Conservation (phyloP, 2,888 invertebrate genomes). For the Bimastos eiseni region DNA sequence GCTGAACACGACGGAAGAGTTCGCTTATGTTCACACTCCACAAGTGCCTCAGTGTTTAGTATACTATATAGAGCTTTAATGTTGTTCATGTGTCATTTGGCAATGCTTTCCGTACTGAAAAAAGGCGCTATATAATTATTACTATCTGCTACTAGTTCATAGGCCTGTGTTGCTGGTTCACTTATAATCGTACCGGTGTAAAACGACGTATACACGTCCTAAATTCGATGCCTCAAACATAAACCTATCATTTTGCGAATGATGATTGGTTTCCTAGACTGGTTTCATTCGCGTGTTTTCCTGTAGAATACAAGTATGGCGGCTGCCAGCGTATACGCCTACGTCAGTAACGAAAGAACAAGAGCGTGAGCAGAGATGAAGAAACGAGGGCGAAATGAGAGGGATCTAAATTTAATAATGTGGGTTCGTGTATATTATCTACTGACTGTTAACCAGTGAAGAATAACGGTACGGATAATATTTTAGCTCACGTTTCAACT, state of each 20-base stretch:
- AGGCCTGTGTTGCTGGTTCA: not conserved
- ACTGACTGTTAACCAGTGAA: no score
- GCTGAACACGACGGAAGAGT: not conserved
- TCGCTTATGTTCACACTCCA: not conserved
- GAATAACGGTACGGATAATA: no score
- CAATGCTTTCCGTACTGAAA: no score
- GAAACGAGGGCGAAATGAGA: not conserved
- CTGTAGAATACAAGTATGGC: not conserved
- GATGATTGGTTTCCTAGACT: not conserved
- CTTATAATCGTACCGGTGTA: no score
- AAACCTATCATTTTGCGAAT: not conserved
- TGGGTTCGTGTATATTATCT: no score
- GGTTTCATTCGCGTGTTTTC: not conserved
- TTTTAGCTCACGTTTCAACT: no score
- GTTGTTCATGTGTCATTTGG: no score
- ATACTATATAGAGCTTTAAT: not conserved
- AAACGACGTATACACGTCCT: not conserved
- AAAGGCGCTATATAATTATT: no score
- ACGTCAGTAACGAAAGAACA: not conserved
- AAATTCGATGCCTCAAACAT: not conserved
- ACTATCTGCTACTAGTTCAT: no score
- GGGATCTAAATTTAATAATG: no score
- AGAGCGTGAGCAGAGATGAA: not conserved
- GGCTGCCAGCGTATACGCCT: not conserved
- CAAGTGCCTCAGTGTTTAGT: not conserved